Evolutionary conservation across 2,888 invertebrate species (phyloP), one percentile per base, ranked within the genome.

Genomic region (Phengaris alcon): DNA sequence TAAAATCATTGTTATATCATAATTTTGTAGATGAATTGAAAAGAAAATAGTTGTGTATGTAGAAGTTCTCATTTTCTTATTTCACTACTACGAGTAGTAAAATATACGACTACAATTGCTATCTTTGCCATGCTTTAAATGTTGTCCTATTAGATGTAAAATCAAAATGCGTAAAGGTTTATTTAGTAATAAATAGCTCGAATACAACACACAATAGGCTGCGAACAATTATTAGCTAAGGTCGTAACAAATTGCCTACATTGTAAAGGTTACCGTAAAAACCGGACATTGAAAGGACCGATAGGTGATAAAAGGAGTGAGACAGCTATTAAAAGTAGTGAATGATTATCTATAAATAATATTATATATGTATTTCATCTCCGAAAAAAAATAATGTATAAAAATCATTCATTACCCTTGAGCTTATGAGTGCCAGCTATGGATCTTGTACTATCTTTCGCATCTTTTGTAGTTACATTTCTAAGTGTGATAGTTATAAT

Each of bases 401-500:
- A 22, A 75, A 74, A 54, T 64, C 55, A 73, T 54, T 44, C 70
- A 72, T 73, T 74, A 59, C 72, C 75, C 72, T 76, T 75, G 77
- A 78, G 77, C 76, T 77, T 78, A 76, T 68, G 54, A 75, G 76
- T 77, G 76, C 76, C 75, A 76, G 73, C 48, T 48, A 44, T 48
- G 57, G 51, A 51, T 73, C 48, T 54, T 52, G n/a, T 73, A 48
- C 48, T 70, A 46, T 68, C 74, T 74, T 75, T 75, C 70, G 74
- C 75, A 48, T 76, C 75, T 74, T 72, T 75, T 59, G 73, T 78
- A 77, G 78, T 51, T 73, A 68, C 55, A 76, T 75, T 76, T 78
- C 74, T 72, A 77, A 78, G 77, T 79, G 75, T 75, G 76, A 79
- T 79, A 79, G 74, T 48, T 74, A 75, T 78, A 76, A 75, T 77